These are phyloP conservation scores for Tyrannus savana DNA, from an alignment of 2,113 vertebrate genomes.

Conservation along the genomic window DNA sequence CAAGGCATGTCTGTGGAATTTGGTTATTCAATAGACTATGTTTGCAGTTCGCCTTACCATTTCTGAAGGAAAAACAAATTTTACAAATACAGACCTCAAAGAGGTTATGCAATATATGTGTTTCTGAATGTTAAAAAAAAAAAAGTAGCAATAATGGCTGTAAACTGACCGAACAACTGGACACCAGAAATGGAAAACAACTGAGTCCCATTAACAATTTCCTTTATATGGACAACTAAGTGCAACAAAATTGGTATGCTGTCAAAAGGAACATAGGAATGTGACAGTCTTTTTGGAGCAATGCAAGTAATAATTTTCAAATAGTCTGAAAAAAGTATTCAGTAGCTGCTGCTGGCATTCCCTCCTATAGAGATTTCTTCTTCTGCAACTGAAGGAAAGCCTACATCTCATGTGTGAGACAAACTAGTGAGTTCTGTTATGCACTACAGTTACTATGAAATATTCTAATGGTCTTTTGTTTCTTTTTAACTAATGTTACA, in stretches of 20 bases:
- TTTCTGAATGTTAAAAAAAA: not conserved
- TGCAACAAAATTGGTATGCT: not conserved
- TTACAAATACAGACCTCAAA: not conserved
- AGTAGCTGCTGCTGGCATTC: not conserved
- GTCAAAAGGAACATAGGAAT: not conserved
- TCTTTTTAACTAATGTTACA: not conserved
- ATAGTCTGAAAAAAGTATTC: not conserved
- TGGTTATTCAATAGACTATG: not conserved
- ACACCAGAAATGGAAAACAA: not conserved
- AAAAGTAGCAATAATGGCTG: not conserved
- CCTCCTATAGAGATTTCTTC: not conserved
- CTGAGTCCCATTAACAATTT: not conserved
- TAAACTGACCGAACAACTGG: not conserved
- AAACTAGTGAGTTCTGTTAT: constrained; percentile 18
- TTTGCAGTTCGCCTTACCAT: not conserved
- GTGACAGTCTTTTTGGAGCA: not conserved
- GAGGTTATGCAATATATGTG: not conserved
- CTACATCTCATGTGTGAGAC: not conserved
- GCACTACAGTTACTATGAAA: not conserved
- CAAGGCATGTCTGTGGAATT: not conserved
- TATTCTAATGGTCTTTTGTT: not conserved
- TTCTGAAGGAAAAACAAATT: constrained; percentile 3
- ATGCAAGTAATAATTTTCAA: not conserved
- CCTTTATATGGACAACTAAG: not conserved
- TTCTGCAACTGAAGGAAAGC: not conserved